These are phyloP conservation scores for Hucho hucho DNA, from an alignment of 2,113 vertebrate species.

Conservation along the genomic window DNA sequence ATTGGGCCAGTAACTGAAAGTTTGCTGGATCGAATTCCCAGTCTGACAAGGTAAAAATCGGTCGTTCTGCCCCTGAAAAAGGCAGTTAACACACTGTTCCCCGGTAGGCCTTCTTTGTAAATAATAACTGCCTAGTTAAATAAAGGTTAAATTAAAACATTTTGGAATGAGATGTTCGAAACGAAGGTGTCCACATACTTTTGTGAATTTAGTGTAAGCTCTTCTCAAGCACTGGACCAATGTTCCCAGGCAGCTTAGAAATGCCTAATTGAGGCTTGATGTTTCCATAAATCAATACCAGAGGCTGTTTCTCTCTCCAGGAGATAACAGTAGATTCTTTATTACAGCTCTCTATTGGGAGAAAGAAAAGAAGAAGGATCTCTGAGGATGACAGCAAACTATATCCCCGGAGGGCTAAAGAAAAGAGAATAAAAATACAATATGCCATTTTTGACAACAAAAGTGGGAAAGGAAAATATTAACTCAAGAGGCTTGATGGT, in stretches of 20 bases:
- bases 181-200: too few relatives aligned
- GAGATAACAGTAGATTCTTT: slow-evolving; percentile 1
- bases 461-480: slow-evolving; percentile 15
- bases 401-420: background rate
- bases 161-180: too few relatives aligned
- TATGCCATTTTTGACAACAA: slow-evolving; percentile 25
- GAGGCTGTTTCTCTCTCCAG: slow-evolving; percentile 1
- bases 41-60: too few relatives aligned
- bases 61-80: too few relatives aligned
- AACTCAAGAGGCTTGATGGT: slow-evolving; percentile 34
- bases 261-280: background rate
- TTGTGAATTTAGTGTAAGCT: too few relatives aligned
- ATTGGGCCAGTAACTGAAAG: too few relatives aligned
- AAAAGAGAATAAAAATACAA: background rate
- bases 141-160: too few relatives aligned
- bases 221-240: background rate
- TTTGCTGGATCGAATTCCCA: too few relatives aligned
- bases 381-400: background rate
- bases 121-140: too few relatives aligned
- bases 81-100: too few relatives aligned
- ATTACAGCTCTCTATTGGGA: slow-evolving; percentile 11
- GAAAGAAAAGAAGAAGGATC: background rate
- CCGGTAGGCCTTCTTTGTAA: too few relatives aligned
- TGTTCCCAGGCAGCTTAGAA: background rate
- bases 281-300: slow-evolving; percentile 7